Evolutionary conservation across 2,113 vertebrate species (phyloP), one percentile per base, ranked within the genome.

Genomic region (Chaetura pelagica): DNA sequence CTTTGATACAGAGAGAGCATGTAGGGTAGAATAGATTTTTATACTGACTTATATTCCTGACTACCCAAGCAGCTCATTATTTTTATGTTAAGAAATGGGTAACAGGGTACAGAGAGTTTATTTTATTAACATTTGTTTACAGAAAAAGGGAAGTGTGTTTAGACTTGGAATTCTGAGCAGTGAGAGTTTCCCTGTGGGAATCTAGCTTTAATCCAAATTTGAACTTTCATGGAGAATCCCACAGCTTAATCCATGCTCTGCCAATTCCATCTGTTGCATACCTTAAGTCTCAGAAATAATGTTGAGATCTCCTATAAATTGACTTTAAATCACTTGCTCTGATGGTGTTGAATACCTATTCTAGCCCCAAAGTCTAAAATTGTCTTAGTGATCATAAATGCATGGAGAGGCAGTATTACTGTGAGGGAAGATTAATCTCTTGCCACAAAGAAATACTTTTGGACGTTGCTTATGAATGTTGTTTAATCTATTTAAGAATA

Each of bases 61-160:
- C 30, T 84, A 32, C 52, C 27, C 20, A 4, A 90, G 83, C 21
- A 87, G 58, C 57, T 94, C 62, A 44, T 89, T 88, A 73, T 84
- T 90, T 93, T 94, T 64, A 63, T 85, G 57, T 92, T 93, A 90
- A 85, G 77, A 78, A 86, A 79, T 73, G 86, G 69, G 81, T 92
- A 87, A 87, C 54, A 92, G 92, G 83, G 69, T 89, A 92, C 62
- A 81, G 74, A 96, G 69, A 91, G 66, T 92, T 92, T 96, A 92
- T 96, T 96, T 94, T 95, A 68, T 92, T 92, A 93, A 76, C 6
- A 59, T 48, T 90, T 96, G 95, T 97, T 96, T 95, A 95, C 86
- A 91, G 83, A 90, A 81, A 80, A 92, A 89, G 54, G 35, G 83
- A 94, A 92, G 5, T 51, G 64, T 86, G n/a, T 95, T 86, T 74